A percentile compares a stretch with the other conserved stretches of the same genome.
These are phyloP conservation scores for Palythoa grandis DNA, from an alignment of 92 coral and sea anemone genomes.

Conservation along the genomic window DNA sequence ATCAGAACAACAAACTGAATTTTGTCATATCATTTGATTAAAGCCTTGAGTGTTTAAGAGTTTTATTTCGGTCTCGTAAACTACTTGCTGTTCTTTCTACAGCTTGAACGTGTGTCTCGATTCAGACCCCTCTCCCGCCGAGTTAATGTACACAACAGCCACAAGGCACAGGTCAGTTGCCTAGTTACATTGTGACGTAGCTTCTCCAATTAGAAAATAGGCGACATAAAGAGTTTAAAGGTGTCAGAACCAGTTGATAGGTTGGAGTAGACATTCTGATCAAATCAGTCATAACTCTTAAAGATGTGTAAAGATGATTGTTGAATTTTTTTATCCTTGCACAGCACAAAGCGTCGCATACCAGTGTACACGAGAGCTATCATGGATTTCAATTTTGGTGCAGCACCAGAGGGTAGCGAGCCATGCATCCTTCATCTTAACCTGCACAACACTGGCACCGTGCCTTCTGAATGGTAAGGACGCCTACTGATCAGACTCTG, in stretches of 20 bases:
- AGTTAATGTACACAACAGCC: slow-evolving; percentile 87
- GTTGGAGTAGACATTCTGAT: neutral
- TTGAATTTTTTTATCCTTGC: neutral
- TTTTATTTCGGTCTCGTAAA: neutral
- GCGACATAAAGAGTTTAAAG: neutral
- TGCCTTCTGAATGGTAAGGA: slow-evolving; percentile 91
- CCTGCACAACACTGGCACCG: slow-evolving; percentile 89
- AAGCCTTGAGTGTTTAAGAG: neutral
- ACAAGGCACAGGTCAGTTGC: slow-evolving; percentile 86
- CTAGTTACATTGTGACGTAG: neutral
- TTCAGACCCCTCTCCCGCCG: slow-evolving; percentile 95
- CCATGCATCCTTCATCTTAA: slow-evolving; percentile 77
- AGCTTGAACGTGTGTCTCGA: slow-evolving; percentile 94
- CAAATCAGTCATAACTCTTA: neutral
- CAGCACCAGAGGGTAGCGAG: slow-evolving; percentile 79
- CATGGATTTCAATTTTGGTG: slow-evolving; percentile 93
- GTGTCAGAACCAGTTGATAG: neutral
- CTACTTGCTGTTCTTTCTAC: neutral
- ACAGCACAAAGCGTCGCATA: slow-evolving; percentile 88
- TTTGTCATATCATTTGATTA: neutral
- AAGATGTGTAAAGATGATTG: too few species aligned
- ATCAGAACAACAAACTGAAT: neutral
- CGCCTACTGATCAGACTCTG: neutral
- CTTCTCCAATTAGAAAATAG: too few species aligned
- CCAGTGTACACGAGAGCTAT: slow-evolving; percentile 95